These are phyloP conservation scores for Drosophila trapezifrons DNA, from an alignment of 1,140 invertebrate species.

Conservation along the genomic window DNA sequence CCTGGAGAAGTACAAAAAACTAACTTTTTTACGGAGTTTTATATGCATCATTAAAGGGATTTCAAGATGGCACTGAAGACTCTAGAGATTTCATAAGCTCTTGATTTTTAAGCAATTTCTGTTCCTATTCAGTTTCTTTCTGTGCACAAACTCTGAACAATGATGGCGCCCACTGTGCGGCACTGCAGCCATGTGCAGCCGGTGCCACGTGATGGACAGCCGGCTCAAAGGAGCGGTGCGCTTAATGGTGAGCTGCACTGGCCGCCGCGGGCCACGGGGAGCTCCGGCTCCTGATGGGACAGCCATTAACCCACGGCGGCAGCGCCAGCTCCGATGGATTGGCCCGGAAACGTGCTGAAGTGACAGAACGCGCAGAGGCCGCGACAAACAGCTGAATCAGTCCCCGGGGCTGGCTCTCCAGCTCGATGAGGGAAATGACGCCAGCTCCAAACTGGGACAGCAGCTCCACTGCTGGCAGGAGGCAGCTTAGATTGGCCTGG, in stretches of 20 bases:
- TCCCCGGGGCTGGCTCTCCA: slow-evolving; percentile 87
- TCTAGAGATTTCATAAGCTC: too few relatives aligned
- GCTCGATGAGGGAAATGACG: slow-evolving; percentile 90
- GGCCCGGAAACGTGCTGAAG: slow-evolving; percentile 88
- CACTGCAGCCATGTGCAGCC: slow-evolving; percentile 87
- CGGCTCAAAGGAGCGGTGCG: slow-evolving; percentile 90
- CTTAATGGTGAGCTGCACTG: slow-evolving; percentile 89
- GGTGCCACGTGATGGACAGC: slow-evolving; percentile 88
- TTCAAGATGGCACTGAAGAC: too few relatives aligned
- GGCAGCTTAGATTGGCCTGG: slow-evolving; percentile 78
- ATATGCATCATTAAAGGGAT: too few relatives aligned
- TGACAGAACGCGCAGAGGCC: slow-evolving; percentile 87
- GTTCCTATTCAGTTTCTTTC: background rate
- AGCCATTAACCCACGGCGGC: slow-evolving; percentile 89
- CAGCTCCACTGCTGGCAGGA: slow-evolving; percentile 59
- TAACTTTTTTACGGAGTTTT: background rate
- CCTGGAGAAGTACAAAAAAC: too few relatives aligned
- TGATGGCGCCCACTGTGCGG: slow-evolving; percentile 84
- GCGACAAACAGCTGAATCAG: slow-evolving; percentile 87
- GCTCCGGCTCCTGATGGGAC: slow-evolving; percentile 88
- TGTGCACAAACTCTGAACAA: background rate
- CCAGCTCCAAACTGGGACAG: slow-evolving; percentile 86
- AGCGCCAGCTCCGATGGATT: slow-evolving; percentile 76
- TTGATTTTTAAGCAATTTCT: too few relatives aligned
- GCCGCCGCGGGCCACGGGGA: slow-evolving; percentile 88